Percentiles rank a stretch among this genome's conserved stretches.
phyloP scores from a whole-genome alignment of 2,888 invertebrate genomes.

The Eustalomyia histrio region DNA sequence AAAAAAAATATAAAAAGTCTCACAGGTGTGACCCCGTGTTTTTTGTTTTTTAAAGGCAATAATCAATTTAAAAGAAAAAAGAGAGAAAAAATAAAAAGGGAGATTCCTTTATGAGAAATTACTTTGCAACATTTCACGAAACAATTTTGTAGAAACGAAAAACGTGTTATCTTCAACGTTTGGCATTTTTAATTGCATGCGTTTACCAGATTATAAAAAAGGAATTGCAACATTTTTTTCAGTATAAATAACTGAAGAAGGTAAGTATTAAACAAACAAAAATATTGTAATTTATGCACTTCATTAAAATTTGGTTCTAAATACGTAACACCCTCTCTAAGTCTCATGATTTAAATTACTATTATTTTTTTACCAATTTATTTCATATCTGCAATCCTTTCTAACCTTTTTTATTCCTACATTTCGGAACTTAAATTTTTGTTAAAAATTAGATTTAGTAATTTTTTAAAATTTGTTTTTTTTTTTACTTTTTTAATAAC shows the following conservation, averaged over 20 bases:
- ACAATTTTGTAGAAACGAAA: slow-evolving; percentile 21
- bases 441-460: too few relatives aligned
- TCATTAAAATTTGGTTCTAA: too few relatives aligned
- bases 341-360: too few relatives aligned
- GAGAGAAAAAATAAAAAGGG: slow-evolving; percentile 30
- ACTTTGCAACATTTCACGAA: slow-evolving; percentile 33
- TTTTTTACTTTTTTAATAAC: too few relatives aligned
- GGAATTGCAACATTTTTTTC: neutral
- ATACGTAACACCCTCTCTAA: too few relatives aligned
- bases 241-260: neutral
- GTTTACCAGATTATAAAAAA: neutral
- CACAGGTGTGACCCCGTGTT: slow-evolving; percentile 55
- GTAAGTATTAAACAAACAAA: neutral
- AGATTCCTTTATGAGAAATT: slow-evolving; percentile 34
- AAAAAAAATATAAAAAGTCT: slow-evolving; percentile 22
- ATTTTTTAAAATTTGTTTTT: too few relatives aligned
- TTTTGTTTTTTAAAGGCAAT: slow-evolving; percentile 35
- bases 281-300: too few relatives aligned
- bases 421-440: too few relatives aligned
- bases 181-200: slow-evolving; percentile 5
- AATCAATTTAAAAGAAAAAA: slow-evolving; percentile 22
- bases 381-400: too few relatives aligned
- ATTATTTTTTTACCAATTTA: too few relatives aligned
- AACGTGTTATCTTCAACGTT: slow-evolving; percentile 49
- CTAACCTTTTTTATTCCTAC: too few relatives aligned